Evolutionary conservation across 23 tunicate genomes (phyloP).

Genomic region (Oikopleura vanhoeffeni): DNA sequence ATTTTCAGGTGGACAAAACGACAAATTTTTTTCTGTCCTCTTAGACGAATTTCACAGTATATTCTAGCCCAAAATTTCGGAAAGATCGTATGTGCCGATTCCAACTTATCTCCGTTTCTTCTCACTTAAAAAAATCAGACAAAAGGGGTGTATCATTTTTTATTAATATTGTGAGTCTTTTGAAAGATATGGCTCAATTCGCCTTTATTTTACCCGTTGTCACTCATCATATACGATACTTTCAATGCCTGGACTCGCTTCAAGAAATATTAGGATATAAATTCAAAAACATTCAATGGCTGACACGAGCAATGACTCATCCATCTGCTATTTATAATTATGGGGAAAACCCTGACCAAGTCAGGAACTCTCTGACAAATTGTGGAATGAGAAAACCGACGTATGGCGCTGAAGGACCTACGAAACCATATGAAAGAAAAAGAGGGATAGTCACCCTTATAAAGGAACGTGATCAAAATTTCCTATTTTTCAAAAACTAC

Average conservation of each 20-base stretch:
- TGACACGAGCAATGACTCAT: slow-evolving; percentile 94
- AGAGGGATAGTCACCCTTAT: slow-evolving; percentile 82
- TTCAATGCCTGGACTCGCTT: neutral
- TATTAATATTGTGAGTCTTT: too few relatives aligned
- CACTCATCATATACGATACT: slow-evolving; percentile 48
- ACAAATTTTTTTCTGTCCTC: too few relatives aligned
- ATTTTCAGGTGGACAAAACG: too few relatives aligned
- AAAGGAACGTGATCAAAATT: too few relatives aligned
- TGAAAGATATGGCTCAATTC: slow-evolving; percentile 81
- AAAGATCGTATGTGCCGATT: too few relatives aligned
- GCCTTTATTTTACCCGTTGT: slow-evolving; percentile 70
- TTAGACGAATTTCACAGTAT: too few relatives aligned
- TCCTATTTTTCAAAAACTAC: too few relatives aligned
- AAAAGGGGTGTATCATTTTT: too few relatives aligned
- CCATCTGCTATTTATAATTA: slow-evolving; percentile 86
- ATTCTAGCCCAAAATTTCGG: too few relatives aligned
- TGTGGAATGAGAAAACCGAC: slow-evolving; percentile 58
- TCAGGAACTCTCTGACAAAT: slow-evolving; percentile 74
- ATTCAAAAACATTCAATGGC: slow-evolving; percentile 69
- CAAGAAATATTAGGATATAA: slow-evolving; percentile 23
- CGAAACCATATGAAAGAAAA: slow-evolving; percentile 41
- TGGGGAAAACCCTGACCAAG: slow-evolving; percentile 95
- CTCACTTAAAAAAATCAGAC: too few relatives aligned
- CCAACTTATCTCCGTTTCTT: too few relatives aligned
- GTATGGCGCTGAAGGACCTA: slow-evolving; percentile 33